Evolutionary conservation across 2,113 vertebrate genomes (phyloP), one percentile per base, ranked within the genome.

Genomic region (Tragelaphus buxtoni): DNA sequence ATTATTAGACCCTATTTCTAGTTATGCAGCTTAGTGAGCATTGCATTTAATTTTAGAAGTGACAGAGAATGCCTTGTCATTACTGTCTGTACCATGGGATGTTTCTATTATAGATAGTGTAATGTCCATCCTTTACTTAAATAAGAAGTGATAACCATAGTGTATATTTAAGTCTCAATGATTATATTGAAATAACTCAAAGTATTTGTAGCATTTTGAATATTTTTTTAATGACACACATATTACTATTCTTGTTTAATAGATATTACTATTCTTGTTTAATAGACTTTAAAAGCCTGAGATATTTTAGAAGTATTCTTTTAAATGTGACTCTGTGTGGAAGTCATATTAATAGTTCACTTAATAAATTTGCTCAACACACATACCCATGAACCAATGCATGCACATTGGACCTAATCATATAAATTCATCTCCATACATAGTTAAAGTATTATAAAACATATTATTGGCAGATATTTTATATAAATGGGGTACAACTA

Each of bases 321-420:
- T 88, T 72, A 56, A 83, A 58, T 53, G 39, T 94, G 51, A 90
- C 45, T 86, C 56, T 83, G 30, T 55, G 39, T 83, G 16, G 11
- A 88, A 88, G 5, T 80, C 58, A 83, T 8, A 61, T 56, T 86
- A 61, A 85, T 76, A 85, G 58, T 90, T 90, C 95, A 87, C 92
- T 95, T 91, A 91, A 47, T 94, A 95, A 96, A 94, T 84, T 24
- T 51, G 58, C 32, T 63, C 55, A 79, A 80, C 39, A 87, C 11
- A 84, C 30, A 72, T 60, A 69, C 9, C 30, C 55, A 83, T 58
- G 42, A 69, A 81, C 32, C 30, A 58, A 30, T 26, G 53, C 32
- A 76, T 69, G 84, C 9, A 84, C 18, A 47, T 42, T 84, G 56
- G 76, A 16, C 28, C 77, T 90, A 24, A 63, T 87, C 55, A 6